A percentile compares a stretch with the other conserved stretches of the same genome.
Conservation (phyloP, 2,113 vertebrate genomes). For the Triplophysa dalaica region DNA sequence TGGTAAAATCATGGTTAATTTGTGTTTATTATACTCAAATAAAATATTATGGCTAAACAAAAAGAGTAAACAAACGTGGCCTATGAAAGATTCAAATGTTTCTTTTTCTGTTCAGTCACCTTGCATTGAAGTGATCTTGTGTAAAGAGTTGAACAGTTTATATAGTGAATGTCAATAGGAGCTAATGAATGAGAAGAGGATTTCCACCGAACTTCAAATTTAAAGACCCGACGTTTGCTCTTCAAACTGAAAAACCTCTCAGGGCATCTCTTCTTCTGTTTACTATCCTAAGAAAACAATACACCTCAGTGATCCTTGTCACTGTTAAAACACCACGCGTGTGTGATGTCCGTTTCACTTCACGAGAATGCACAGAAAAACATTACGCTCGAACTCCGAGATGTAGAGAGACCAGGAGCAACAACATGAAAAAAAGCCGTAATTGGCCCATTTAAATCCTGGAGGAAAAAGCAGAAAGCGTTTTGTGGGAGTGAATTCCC, state of each 20-base stretch:
- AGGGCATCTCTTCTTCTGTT: constrained; percentile 80
- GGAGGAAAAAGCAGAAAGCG: constrained; percentile 49
- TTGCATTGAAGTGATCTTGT: not conserved
- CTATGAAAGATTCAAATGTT: no score
- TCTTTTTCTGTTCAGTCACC: not conserved
- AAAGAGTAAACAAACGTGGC: no score
- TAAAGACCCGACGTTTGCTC: constrained; percentile 74
- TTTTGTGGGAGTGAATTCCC: constrained; percentile 77
- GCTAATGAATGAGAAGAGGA: constrained; percentile 32
- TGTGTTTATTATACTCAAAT: no score
- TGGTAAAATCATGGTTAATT: no score
- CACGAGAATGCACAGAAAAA: constrained; percentile 1
- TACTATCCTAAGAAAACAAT: constrained; percentile 74
- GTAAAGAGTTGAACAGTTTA: not conserved
- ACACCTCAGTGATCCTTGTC: constrained; percentile 58
- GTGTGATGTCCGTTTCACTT: constrained; percentile 35
- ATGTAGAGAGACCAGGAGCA: constrained; percentile 36
- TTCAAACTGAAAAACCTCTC: constrained; percentile 73
- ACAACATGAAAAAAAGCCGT: constrained; percentile 47
- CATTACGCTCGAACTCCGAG: not conserved
- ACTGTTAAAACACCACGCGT: not conserved
- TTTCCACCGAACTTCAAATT: constrained; percentile 61
- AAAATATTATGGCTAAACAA: no score
- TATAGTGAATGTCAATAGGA: not conserved
- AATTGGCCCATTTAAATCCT: constrained; percentile 58